Percentiles rank a stretch among this genome's conserved stretches.
Conservation (phyloP, 2,797 vertebrate genomes). For the Sebastes hubbsi region DNA sequence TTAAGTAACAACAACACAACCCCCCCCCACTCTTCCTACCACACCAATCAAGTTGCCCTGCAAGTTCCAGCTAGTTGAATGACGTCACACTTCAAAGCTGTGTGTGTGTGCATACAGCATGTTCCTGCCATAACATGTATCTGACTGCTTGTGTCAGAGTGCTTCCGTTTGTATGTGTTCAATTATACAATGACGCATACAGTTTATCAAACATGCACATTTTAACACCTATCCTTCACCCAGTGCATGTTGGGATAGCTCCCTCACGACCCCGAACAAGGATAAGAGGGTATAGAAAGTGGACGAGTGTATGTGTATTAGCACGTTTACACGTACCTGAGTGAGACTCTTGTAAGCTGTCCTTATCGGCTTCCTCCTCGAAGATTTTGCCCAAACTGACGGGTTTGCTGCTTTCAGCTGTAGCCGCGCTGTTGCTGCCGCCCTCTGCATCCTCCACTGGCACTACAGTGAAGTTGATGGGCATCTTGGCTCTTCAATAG, state of each 20-base stretch:
- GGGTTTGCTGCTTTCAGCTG: constrained; percentile 36
- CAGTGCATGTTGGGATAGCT: constrained; percentile 1
- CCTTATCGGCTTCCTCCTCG: constrained; percentile 4
- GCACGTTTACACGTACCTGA: constrained; percentile 38
- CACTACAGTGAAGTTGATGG: constrained; percentile 78
- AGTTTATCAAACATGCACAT: not conserved
- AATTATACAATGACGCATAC: not conserved
- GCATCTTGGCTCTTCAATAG: constrained; percentile 60
- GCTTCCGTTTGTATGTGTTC: not conserved
- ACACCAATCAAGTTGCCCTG: not conserved
- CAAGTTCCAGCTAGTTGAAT: constrained; percentile 52
- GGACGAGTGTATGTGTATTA: not conserved
- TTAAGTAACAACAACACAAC: not conserved
- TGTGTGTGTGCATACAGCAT: not conserved
- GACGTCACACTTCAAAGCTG: not conserved
- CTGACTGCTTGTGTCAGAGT: constrained; percentile 9
- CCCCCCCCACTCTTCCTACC: not conserved
- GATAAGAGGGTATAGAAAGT: not conserved
- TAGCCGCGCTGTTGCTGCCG: not conserved
- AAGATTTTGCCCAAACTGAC: constrained; percentile 61
- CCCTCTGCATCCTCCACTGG: constrained; percentile 70
- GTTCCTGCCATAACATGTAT: constrained; percentile 31
- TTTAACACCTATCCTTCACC: not conserved
- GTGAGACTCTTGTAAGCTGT: constrained; percentile 14
- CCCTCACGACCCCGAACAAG: not conserved